These are phyloP conservation scores for Allophyes oxyacanthae DNA, from an alignment of 2,888 invertebrate species.

Conservation along the genomic window DNA sequence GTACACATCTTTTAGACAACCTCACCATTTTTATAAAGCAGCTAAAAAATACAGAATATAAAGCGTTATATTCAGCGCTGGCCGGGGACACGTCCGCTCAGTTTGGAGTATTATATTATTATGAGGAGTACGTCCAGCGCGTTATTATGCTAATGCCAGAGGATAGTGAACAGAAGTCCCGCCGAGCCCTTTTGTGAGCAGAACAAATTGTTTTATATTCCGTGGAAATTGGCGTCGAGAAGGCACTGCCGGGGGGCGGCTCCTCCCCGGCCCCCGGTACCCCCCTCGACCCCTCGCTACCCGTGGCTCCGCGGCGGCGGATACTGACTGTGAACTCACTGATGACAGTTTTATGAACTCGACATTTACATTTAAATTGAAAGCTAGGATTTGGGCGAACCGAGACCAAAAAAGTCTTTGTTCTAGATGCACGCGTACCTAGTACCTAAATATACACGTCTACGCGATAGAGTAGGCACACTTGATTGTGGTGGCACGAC, in stretches of 20 bases:
- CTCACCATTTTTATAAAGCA: too few relatives aligned
- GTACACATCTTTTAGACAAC: too few relatives aligned
- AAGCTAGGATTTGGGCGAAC: slow-evolving; percentile 59
- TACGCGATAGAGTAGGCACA: not conserved
- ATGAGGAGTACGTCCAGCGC: slow-evolving; percentile 57
- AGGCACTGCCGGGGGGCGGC: slow-evolving; percentile 28
- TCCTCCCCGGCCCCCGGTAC: slow-evolving; percentile 3
- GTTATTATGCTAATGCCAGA: slow-evolving; percentile 66
- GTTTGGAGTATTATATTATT: slow-evolving; percentile 31
- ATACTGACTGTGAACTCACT: slow-evolving; percentile 58
- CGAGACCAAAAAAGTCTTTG: slow-evolving; percentile 34
- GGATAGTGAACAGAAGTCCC: slow-evolving; percentile 67
- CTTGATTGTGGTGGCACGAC: not conserved
- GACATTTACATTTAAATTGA: slow-evolving; percentile 71
- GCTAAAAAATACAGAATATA: too few relatives aligned
- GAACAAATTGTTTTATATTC: slow-evolving; percentile 73
- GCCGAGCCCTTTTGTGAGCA: slow-evolving; percentile 66
- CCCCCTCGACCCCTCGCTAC: slow-evolving; percentile 7
- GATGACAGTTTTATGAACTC: slow-evolving; percentile 71
- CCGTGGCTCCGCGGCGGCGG: slow-evolving; percentile 20
- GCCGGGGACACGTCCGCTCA: not conserved
- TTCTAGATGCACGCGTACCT: slow-evolving; percentile 16
- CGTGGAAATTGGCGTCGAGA: slow-evolving; percentile 52
- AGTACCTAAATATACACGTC: not conserved
- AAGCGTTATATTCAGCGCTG: not conserved